Evolutionary conservation across 2,888 invertebrate genomes (phyloP).

Genomic region (Podabrus alpinus): DNA sequence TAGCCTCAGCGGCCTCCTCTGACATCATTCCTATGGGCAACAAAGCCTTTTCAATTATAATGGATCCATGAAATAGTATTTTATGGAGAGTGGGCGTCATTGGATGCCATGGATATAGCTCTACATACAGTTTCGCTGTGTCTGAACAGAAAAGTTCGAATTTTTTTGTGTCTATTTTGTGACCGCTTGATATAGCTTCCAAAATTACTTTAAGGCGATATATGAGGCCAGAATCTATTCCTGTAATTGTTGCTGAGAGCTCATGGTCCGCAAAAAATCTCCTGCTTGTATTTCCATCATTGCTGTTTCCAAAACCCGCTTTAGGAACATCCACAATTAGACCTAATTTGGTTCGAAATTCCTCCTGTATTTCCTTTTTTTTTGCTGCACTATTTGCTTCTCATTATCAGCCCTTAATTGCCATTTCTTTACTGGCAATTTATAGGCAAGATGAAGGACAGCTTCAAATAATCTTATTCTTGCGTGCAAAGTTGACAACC

Average conservation of each 20-base stretch:
- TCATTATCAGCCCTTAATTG: constrained; percentile 3
- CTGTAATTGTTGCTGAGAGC: constrained; percentile 42
- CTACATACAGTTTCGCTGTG: constrained; percentile 35
- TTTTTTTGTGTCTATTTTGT: constrained; percentile 23
- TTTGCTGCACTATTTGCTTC: constrained; percentile 16
- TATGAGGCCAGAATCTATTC: constrained; percentile 38
- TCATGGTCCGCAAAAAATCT: constrained; percentile 34
- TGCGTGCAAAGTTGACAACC: constrained; percentile 42
- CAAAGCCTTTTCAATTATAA: constrained; percentile 35
- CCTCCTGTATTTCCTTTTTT: constrained; percentile 33
- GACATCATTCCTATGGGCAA: constrained; percentile 34
- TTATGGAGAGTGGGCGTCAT: constrained; percentile 42
- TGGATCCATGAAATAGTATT: constrained; percentile 36
- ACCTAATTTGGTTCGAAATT: constrained; percentile 25
- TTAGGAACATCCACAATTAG: constrained; percentile 33
- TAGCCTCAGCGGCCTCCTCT: constrained; percentile 17
- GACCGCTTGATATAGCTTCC: constrained; percentile 36
- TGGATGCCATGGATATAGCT: constrained; percentile 40
- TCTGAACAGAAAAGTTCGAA: constrained; percentile 22
- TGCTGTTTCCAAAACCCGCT: no score
- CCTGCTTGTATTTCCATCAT: constrained; percentile 25
- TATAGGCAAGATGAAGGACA: constrained; percentile 44
- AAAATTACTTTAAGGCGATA: constrained; percentile 42
- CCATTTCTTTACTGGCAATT: constrained; percentile 32
- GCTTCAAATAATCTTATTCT: constrained; percentile 42